Evolutionary conservation across 2,888 invertebrate species (phyloP).

Genomic region (Scaptomyza reducta): DNA sequence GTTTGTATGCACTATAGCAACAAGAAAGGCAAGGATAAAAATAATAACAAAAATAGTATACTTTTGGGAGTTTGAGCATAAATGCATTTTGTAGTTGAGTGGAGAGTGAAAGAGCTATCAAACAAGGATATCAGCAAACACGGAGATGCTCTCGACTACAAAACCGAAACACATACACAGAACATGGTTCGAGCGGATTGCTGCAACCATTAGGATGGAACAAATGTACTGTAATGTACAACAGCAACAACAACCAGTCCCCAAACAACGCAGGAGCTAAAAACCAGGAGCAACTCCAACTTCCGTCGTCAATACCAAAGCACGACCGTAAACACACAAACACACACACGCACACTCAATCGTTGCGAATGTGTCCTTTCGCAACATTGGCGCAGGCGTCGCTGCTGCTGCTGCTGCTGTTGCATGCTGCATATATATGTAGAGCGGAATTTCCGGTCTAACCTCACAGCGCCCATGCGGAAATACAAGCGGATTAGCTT

Average conservation of each 20-base stretch:
- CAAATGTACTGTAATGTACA: slow-evolving; percentile 70
- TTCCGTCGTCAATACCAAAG: slow-evolving; percentile 71
- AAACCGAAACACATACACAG: slow-evolving; percentile 4
- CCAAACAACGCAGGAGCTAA: slow-evolving; percentile 58
- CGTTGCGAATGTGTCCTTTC: slow-evolving; percentile 8
- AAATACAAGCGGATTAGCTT: slow-evolving; percentile 82
- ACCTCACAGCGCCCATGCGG: slow-evolving; percentile 81
- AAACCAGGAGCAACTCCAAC: slow-evolving; percentile 46
- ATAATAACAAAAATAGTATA: background rate
- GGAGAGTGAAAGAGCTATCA: background rate
- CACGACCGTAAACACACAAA: slow-evolving; percentile 36
- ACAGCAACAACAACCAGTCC: slow-evolving; percentile 58
- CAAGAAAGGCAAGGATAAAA: background rate
- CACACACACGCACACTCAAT: slow-evolving; percentile 19
- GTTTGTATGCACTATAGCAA: background rate
- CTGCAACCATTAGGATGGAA: slow-evolving; percentile 62
- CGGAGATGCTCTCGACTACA: slow-evolving; percentile 2
- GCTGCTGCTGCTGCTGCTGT: slow-evolving; percentile 36
- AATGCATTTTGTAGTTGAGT: background rate
- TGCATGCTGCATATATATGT: slow-evolving; percentile 76
- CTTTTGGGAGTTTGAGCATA: slow-evolving; percentile 2
- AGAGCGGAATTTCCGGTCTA: slow-evolving; percentile 81
- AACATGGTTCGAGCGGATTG: slow-evolving; percentile 27
- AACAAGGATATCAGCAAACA: background rate
- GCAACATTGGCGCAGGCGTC: slow-evolving; percentile 24